Base-by-base conservation (phyloP, 2,888 invertebrate species). In the Acanthococcus lagerstroemiae region DNA sequence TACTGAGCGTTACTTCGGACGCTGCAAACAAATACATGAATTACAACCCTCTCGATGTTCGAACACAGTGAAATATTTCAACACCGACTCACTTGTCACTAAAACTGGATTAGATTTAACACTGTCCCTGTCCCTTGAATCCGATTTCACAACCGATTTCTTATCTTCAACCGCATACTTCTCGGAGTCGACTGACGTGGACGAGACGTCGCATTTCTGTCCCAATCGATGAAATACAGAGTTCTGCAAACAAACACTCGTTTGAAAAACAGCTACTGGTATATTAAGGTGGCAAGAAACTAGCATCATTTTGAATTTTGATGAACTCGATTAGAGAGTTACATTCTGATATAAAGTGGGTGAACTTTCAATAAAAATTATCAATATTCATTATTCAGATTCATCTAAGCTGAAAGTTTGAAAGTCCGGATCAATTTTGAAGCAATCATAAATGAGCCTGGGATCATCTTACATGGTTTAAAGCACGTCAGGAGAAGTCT, bases 201-300 rank as follows among this genome's bases (percentile, higher is more conserved):
- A 61, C 9, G 61, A 50, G 4, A 61, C 61, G 17, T 61, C 61
- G 19, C 61, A 61, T 61, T 61, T 61, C 24, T 61, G 61, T 9
- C 61, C 61, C 4, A 61, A 22, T 24, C 61, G 26, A 61, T 61
- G 27, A 21, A 61, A 61, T 2, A 61, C 61, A 15, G 61, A 61
- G 52, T 61, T 50, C 61, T 61, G 27, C 17, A 25, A 4, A 1
- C 12, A 24, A 58, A 25, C 19, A 46, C n/a, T n/a, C n/a, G n/a
- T n/a, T n/a, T n/a, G n/a, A n/a, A n/a, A n/a, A n/a, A n/a, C n/a
- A n/a, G n/a, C n/a, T n/a, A n/a, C n/a, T n/a, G n/a, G n/a, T n/a
- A n/a, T n/a, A n/a, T n/a, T n/a, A n/a, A n/a, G n/a, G n/a, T n/a
- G n/a, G n/a, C n/a, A n/a, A n/a, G n/a, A n/a, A n/a, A n/a, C n/a